phyloP scores from a whole-genome alignment of 2,113 vertebrate genomes.

The Rhizomys pruinosus region DNA sequence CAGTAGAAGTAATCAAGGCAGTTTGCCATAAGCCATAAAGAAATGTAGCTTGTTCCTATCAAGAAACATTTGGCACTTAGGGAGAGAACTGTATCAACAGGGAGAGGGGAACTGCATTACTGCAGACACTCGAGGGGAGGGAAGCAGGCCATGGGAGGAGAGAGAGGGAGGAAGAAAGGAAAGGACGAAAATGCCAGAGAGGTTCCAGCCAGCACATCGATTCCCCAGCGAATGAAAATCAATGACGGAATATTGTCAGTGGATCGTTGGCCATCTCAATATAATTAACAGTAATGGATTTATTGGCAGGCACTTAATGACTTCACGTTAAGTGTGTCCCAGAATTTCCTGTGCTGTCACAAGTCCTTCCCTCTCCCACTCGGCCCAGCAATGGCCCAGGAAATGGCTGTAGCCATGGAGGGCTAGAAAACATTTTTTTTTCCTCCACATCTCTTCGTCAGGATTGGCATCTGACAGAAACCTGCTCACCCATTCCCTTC shows the following conservation, averaged over 20 bases:
- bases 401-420: constrained; percentile 24
- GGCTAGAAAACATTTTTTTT: background rate
- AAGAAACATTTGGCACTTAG: constrained; percentile 84
- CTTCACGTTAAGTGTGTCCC: constrained; percentile 81
- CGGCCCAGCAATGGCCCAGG: constrained; percentile 23
- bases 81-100: constrained; percentile 80
- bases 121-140: constrained; percentile 1
- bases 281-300: constrained; percentile 88
- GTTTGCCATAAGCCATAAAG: constrained; percentile 92
- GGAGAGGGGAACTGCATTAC: background rate
- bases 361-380: background rate
- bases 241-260: constrained; percentile 76
- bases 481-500: constrained; percentile 74
- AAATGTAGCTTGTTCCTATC: constrained; percentile 87
- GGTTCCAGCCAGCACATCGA: constrained; percentile 36
- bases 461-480: constrained; percentile 79
- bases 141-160: background rate
- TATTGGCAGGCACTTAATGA: constrained; percentile 84
- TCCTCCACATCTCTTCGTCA: constrained; percentile 52
- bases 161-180: background rate
- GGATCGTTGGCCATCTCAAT: constrained; percentile 84
- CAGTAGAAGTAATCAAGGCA: constrained; percentile 92
- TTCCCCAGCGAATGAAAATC: constrained; percentile 72
- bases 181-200: background rate
- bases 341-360: constrained; percentile 52